A percentile compares a stretch with the other conserved stretches of the same genome.
phyloP scores from a whole-genome alignment of 2,113 vertebrate genomes.

The Chunga burmeisteri region DNA sequence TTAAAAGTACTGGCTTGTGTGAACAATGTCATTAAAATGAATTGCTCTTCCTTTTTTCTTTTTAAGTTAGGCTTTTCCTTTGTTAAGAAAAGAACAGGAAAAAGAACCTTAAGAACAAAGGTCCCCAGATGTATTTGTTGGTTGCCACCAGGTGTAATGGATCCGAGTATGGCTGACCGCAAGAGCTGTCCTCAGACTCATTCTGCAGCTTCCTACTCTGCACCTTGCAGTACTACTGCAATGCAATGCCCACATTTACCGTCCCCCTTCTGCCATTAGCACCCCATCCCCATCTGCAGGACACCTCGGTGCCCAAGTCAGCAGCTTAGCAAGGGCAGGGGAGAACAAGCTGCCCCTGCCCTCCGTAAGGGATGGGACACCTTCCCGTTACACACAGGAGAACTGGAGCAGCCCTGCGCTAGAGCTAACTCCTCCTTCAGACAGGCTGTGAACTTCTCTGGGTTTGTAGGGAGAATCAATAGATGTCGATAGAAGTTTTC shows the following conservation, averaged over 20 bases:
- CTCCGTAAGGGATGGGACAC: background rate
- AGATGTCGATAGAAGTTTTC: background rate
- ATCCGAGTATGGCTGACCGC: background rate
- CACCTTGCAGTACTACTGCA: background rate
- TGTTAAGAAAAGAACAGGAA: background rate
- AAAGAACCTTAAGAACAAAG: background rate
- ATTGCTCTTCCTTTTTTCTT: background rate
- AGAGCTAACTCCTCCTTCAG: background rate
- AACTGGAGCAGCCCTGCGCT: accelerated
- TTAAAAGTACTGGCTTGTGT: background rate
- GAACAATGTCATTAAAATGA: background rate
- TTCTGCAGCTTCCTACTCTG: background rate
- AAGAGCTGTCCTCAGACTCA: background rate
- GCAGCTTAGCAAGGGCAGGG: background rate
- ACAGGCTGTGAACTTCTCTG: background rate
- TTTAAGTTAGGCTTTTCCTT: background rate
- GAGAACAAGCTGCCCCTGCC: background rate
- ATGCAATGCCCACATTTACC: accelerated
- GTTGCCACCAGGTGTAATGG: background rate
- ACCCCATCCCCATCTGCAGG: background rate
- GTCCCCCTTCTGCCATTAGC: accelerated
- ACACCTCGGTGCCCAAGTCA: background rate
- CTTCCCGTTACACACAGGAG: background rate
- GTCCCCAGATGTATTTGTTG: background rate
- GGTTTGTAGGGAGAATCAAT: background rate